Conservation (phyloP, 2,797 vertebrate species). For the Erpetoichthys calabaricus region DNA sequence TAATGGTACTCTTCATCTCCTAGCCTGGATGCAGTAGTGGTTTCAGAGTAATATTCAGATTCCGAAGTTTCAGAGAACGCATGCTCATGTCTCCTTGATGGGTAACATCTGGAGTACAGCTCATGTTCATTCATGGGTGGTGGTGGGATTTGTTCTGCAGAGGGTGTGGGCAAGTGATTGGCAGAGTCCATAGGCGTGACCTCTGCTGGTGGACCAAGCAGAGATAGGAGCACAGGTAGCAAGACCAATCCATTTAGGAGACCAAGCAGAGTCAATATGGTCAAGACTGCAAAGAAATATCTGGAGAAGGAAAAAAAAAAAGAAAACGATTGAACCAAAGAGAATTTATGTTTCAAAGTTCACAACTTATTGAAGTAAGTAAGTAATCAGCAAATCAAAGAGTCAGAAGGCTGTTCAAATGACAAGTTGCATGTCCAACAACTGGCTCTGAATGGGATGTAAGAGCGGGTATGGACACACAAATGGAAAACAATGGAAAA, state of each 20-base stretch:
- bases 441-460: too few relatives aligned
- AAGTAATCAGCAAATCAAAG: too few relatives aligned
- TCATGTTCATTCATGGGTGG: conserved; percentile 56
- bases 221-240: conserved; percentile 80
- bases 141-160: conserved; percentile 44
- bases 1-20: conserved; percentile 61
- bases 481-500: too few relatives aligned
- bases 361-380: too few relatives aligned
- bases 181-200: conserved; percentile 43
- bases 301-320: conserved; percentile 33
- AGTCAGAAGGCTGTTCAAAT: too few relatives aligned
- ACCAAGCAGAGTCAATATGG: conserved; percentile 79
- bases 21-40: conserved; percentile 48
- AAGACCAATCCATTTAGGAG: conserved; percentile 86
- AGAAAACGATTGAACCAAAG: not conserved
- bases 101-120: conserved; percentile 43
- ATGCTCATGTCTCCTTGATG: conserved; percentile 34
- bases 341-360: too few relatives aligned
- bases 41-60: conserved; percentile 62
- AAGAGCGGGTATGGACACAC: too few relatives aligned
- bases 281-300: conserved; percentile 90
- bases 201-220: conserved; percentile 84
- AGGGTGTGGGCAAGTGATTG: conserved; percentile 43
- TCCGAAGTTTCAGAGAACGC: conserved; percentile 58
- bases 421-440: too few relatives aligned